Conservation (phyloP, 2,113 vertebrate genomes). For the Phycodurus eques region DNA sequence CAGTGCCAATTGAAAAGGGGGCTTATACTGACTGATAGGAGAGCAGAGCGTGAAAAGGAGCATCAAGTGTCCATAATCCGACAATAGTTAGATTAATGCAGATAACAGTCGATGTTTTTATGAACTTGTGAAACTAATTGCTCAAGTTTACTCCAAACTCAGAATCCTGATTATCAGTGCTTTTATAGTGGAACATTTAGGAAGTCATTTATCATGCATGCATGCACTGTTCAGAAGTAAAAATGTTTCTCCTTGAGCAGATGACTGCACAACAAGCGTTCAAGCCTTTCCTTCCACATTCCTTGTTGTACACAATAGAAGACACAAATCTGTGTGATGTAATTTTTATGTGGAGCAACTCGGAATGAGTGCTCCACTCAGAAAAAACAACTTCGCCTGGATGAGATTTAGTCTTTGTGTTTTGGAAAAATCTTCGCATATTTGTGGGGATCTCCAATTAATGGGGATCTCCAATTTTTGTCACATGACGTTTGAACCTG, state of each 20-base stretch:
- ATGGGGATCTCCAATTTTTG: background rate
- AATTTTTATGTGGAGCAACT: slow-evolving; percentile 1
- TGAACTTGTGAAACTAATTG: background rate
- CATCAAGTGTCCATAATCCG: background rate
- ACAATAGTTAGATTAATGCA: background rate
- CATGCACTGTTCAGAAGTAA: background rate
- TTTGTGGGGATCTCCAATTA: background rate
- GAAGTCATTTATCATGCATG: background rate
- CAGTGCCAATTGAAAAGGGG: slow-evolving; percentile 1
- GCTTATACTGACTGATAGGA: background rate
- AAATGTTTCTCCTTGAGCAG: background rate
- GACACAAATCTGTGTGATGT: background rate
- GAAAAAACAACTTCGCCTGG: background rate
- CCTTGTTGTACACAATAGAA: background rate
- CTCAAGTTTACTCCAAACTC: background rate
- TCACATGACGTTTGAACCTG: background rate
- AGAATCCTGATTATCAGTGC: background rate
- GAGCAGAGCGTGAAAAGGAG: background rate
- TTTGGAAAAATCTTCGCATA: background rate
- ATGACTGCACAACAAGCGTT: background rate
- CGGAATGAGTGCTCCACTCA: background rate
- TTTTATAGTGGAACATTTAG: background rate
- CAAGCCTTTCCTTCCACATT: background rate
- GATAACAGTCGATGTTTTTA: background rate
- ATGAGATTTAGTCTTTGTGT: background rate